Evolutionary conservation across 2,797 vertebrate species (phyloP).

Genomic region (Chlorospingus semifuscus): DNA sequence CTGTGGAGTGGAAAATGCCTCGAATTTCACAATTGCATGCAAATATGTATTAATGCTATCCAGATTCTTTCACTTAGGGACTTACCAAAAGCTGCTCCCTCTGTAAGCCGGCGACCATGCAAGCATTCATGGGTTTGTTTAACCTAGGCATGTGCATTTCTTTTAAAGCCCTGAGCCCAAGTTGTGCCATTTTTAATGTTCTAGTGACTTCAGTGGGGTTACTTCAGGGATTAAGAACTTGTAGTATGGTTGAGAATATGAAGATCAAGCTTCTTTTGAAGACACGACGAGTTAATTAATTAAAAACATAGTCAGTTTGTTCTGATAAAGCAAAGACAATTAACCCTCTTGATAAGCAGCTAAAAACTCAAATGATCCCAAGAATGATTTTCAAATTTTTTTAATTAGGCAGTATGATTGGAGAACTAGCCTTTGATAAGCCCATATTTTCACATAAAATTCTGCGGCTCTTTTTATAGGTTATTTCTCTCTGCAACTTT

Average conservation of each 20-base stretch:
- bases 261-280: background rate
- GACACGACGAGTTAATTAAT: background rate
- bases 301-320: background rate
- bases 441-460: background rate
- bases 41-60: conserved; percentile 1
- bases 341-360: background rate
- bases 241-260: background rate
- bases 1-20: conserved; percentile 20
- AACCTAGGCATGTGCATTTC: background rate
- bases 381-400: background rate
- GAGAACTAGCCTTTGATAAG: background rate
- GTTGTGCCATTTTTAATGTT: background rate
- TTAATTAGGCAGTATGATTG: background rate
- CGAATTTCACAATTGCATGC: conserved; percentile 34
- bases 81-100: background rate
- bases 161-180: background rate
- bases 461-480: background rate
- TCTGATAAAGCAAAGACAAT: conserved; percentile 19
- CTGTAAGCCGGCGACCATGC: background rate
- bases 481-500: background rate
- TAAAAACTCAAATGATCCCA: background rate
- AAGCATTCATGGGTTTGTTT: background rate
- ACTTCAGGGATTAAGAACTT: background rate
- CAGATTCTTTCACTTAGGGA: conserved; percentile 10
- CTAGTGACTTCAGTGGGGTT: background rate